A percentile compares a stretch with the other conserved stretches of the same genome.
These are phyloP conservation scores for Larimichthys crocea DNA, from an alignment of 2,113 vertebrate species.

Conservation along the genomic window DNA sequence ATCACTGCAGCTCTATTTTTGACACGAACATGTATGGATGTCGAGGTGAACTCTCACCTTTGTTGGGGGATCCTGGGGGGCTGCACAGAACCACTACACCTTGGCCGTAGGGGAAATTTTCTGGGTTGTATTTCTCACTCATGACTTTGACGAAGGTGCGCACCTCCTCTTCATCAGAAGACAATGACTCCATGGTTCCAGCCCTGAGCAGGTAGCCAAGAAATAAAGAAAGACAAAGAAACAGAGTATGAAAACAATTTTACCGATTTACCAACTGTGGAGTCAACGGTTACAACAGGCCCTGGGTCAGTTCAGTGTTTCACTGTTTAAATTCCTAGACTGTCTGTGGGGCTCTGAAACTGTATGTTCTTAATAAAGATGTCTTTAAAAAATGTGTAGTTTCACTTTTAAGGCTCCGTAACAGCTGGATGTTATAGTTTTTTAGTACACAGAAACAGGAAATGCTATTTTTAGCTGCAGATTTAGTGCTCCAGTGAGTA, in stretches of 20 bases:
- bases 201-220: slow-evolving; percentile 43
- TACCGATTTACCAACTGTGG: background rate
- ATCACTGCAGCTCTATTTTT: too few relatives aligned
- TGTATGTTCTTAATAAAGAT: background rate
- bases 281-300: background rate
- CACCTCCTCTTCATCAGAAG: slow-evolving; percentile 84
- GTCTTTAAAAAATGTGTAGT: background rate
- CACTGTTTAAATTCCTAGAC: too few relatives aligned
- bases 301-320: background rate
- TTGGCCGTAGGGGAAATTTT: slow-evolving; percentile 96
- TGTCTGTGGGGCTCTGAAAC: background rate
- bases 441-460: background rate
- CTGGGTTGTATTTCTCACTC: slow-evolving; percentile 97
- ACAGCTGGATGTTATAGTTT: background rate
- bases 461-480: background rate
- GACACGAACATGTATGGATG: too few relatives aligned
- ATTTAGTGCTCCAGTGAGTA: background rate
- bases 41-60: slow-evolving; percentile 83
- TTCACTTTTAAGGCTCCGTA: background rate
- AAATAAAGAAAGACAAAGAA: background rate
- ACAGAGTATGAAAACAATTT: background rate
- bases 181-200: slow-evolving; percentile 86
- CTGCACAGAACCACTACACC: slow-evolving; percentile 91
- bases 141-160: slow-evolving; percentile 96
- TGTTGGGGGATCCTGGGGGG: slow-evolving; percentile 94